phyloP scores from a whole-genome alignment of 2,113 vertebrate species.

The Acinonyx jubatus region DNA sequence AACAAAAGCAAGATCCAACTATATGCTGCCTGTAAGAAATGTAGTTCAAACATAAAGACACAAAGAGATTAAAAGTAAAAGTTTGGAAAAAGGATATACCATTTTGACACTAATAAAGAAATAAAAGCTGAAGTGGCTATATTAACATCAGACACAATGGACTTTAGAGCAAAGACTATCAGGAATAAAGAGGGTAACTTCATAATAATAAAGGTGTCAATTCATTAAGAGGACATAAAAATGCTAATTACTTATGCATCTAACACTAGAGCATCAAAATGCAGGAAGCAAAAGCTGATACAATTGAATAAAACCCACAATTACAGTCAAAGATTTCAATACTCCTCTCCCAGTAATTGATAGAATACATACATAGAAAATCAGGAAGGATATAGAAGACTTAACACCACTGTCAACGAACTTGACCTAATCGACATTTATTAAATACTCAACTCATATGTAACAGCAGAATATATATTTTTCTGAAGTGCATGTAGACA shows the following conservation, averaged over 20 bases:
- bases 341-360: not conserved
- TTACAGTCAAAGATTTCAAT: not conserved
- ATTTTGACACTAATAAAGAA: not conserved
- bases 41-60: not conserved
- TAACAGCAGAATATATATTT: not conserved
- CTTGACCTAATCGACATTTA: not conserved
- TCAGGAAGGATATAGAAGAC: not conserved
- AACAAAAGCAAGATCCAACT: slow-evolving; percentile 10
- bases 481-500: slow-evolving; percentile 6
- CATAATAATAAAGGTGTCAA: not conserved
- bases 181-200: not conserved
- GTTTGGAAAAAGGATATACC: not conserved
- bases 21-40: not conserved
- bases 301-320: not conserved
- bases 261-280: not conserved
- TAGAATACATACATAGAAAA: not conserved
- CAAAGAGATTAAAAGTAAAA: not conserved
- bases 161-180: not conserved
- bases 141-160: not conserved
- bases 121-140: not conserved
- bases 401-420: not conserved
- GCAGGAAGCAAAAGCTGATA: not conserved
- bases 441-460: not conserved
- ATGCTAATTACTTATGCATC: not conserved
- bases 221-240: not conserved